Percentiles rank a stretch among this genome's conserved stretches.
phyloP scores from a whole-genome alignment of 2,797 vertebrate species.

The Phalloptychus januarius region DNA sequence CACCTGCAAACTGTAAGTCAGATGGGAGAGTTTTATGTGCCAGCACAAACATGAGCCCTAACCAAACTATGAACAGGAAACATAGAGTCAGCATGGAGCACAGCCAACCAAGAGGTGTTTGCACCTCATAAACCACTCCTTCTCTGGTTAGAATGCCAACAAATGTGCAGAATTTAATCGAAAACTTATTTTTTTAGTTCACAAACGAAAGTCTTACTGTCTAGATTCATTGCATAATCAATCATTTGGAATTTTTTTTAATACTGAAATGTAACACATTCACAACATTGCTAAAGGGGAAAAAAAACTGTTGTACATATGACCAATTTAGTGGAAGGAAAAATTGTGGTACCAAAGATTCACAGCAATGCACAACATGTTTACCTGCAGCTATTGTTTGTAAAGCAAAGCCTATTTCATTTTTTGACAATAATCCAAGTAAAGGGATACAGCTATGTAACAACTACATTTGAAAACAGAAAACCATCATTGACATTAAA shows the following conservation, averaged over 20 bases:
- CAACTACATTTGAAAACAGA: background rate
- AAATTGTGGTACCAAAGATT: background rate
- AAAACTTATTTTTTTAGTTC: background rate
- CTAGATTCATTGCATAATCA: background rate
- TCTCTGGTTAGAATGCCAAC: background rate
- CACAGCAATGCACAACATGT: background rate
- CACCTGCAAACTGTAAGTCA: background rate
- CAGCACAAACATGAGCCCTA: constrained; percentile 3
- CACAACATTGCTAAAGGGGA: too few relatives aligned
- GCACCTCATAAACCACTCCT: background rate
- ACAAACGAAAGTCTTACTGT: background rate
- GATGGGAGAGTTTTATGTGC: constrained; percentile 3
- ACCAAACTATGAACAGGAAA: background rate
- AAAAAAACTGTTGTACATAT: background rate
- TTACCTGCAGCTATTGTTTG: background rate
- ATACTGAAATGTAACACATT: background rate
- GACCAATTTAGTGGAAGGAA: background rate
- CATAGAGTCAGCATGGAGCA: constrained; percentile 16
- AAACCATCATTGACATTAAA: background rate
- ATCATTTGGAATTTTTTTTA: background rate
- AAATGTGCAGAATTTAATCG: background rate
- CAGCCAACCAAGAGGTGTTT: constrained; percentile 7
- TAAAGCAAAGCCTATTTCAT: background rate
- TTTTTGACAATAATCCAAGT: background rate
- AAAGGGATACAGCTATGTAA: background rate